Percentiles rank a stretch among this genome's conserved stretches.
phyloP scores from a whole-genome alignment of 2,113 vertebrate species.

The Grus americana region DNA sequence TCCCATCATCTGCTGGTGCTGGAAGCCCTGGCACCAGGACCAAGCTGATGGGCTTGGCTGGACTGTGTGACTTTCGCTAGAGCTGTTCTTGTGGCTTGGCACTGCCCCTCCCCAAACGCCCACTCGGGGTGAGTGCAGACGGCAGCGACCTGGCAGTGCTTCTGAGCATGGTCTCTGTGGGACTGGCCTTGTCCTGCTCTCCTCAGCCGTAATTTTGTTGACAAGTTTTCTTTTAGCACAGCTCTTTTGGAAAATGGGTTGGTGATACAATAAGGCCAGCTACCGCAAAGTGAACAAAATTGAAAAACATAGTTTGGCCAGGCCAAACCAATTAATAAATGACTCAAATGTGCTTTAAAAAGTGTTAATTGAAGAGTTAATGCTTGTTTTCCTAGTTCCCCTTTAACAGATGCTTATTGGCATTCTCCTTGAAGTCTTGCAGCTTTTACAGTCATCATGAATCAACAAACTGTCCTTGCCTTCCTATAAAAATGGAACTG shows the following conservation, averaged over 20 bases:
- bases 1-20: background rate
- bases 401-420: constrained; percentile 1
- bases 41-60: background rate
- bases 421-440: background rate
- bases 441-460: background rate
- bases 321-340: background rate
- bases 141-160: background rate
- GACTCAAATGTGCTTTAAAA: background rate
- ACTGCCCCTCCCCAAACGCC: background rate
- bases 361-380: background rate
- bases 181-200: background rate
- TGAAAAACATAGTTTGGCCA: background rate
- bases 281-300: background rate
- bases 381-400: background rate
- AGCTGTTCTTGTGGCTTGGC: background rate
- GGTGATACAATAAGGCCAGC: background rate
- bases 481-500: background rate
- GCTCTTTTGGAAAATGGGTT: background rate
- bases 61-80: background rate
- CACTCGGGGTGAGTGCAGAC: rapidly evolving
- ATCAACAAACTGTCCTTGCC: background rate
- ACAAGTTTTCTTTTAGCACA: background rate
- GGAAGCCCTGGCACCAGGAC: background rate
- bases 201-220: background rate
- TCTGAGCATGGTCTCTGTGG: background rate